These are phyloP conservation scores for Lasioglossum oenotherae DNA, from an alignment of 2,888 invertebrate genomes.

Conservation along the genomic window DNA sequence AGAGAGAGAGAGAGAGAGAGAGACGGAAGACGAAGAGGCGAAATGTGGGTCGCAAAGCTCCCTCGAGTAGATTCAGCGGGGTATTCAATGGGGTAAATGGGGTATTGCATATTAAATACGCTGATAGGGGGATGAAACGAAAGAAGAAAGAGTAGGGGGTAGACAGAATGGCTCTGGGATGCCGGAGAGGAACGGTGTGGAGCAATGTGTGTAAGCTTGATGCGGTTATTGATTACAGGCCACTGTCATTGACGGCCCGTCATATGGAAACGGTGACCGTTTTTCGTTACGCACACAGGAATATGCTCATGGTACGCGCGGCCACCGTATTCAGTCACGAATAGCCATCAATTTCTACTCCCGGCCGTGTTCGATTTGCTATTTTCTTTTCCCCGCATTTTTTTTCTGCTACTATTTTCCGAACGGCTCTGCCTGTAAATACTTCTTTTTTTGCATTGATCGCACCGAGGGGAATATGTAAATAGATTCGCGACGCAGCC, in stretches of 20 bases:
- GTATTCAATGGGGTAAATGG: conserved; percentile 81
- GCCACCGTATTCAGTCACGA: conserved; percentile 40
- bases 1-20: not conserved
- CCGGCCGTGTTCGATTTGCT: conserved; percentile 19
- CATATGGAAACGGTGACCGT: conserved; percentile 76
- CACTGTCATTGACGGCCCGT: conserved; percentile 82
- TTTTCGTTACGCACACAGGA: conserved; percentile 67
- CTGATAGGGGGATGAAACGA: conserved; percentile 66
- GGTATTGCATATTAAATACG: conserved; percentile 81
- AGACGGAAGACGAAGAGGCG: conserved; percentile 22
- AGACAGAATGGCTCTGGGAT: conserved; percentile 58
- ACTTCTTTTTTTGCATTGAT: not conserved
- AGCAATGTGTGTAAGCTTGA: conserved; percentile 78
- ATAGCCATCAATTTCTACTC: conserved; percentile 56
- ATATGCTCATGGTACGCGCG: conserved; percentile 38
- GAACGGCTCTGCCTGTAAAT: conserved; percentile 13
- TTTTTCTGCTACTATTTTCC: not conserved
- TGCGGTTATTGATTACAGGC: conserved; percentile 82
- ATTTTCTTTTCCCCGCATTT: conserved; percentile 10
- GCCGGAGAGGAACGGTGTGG: conserved; percentile 68
- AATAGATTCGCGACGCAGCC: not conserved
- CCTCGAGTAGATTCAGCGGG: conserved; percentile 73
- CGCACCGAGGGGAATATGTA: not conserved
- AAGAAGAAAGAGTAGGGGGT: conserved; percentile 25
- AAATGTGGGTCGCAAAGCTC: conserved; percentile 79